Evolutionary conservation across 2,113 vertebrate genomes (phyloP).

Genomic region (Accipiter cooperii): DNA sequence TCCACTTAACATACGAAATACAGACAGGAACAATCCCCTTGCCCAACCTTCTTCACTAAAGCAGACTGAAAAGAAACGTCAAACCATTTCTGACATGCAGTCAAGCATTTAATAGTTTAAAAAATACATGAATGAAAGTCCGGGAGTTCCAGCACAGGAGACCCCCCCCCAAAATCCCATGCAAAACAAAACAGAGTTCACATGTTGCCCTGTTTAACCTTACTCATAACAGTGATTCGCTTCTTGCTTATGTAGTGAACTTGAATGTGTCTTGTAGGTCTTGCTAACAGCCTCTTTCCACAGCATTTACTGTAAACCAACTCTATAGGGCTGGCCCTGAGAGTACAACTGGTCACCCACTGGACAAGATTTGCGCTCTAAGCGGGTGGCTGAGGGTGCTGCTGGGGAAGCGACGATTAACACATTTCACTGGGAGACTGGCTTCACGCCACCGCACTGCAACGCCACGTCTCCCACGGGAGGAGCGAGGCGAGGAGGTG

Average conservation of each 20-base stretch:
- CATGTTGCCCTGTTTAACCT: not conserved
- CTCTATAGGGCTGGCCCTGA: not conserved
- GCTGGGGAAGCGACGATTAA: not conserved
- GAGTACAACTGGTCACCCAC: accelerated
- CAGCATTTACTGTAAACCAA: not conserved
- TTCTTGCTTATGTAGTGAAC: not conserved
- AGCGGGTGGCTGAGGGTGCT: not conserved
- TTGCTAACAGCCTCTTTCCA: not conserved
- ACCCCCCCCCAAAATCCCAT: not conserved
- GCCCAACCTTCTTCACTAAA: not conserved
- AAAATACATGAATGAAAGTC: not conserved
- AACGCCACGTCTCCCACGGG: accelerated
- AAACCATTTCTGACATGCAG: not conserved
- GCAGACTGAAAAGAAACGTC: not conserved
- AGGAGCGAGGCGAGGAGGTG: accelerated
- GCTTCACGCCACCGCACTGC: accelerated
- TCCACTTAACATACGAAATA: not conserved
- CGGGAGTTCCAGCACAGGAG: not conserved
- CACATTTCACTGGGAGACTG: not conserved
- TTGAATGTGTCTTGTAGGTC: not conserved
- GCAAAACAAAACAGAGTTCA: not conserved
- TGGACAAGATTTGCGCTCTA: accelerated
- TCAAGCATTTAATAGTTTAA: not conserved
- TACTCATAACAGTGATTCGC: not conserved
- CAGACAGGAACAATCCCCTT: not conserved